Conservation (phyloP, 1,140 invertebrate species). For the Xylocopa sonorina region DNA sequence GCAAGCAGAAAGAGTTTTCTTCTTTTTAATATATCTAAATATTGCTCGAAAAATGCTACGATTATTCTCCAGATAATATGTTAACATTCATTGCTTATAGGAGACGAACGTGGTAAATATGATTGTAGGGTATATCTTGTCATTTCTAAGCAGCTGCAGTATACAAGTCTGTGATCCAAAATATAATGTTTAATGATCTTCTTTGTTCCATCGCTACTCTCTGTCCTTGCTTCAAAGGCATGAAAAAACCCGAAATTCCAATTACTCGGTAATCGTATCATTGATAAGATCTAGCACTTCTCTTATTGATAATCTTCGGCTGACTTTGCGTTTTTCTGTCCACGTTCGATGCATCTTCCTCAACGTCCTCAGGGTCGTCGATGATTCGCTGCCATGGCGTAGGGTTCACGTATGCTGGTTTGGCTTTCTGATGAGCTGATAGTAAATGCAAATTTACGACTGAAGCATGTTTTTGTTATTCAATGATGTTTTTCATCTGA, state of each 20-base stretch:
- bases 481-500: not conserved
- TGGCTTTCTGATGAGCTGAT: slow-evolving; percentile 76
- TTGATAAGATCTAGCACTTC: slow-evolving; percentile 42
- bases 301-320: slow-evolving; percentile 43
- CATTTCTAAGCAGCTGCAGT: not conserved
- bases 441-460: not conserved
- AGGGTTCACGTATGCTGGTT: slow-evolving; percentile 76
- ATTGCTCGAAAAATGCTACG: not conserved
- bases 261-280: slow-evolving; percentile 35
- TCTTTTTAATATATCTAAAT: slow-evolving; percentile 12
- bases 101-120: not conserved
- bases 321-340: slow-evolving; percentile 31
- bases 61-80: not conserved
- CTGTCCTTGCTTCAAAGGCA: not conserved
- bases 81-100: slow-evolving; percentile 2
- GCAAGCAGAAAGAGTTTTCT: not conserved
- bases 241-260: not conserved
- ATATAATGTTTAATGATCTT: not conserved
- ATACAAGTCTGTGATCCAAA: not conserved
- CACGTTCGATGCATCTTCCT: slow-evolving; percentile 33
- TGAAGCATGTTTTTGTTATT: not conserved
- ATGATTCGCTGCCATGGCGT: slow-evolving; percentile 74
- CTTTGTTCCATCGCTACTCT: not conserved
- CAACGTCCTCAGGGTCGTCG: slow-evolving; percentile 41
- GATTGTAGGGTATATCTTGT: not conserved